A percentile compares a stretch with the other conserved stretches of the same genome.
These are phyloP conservation scores for Onychostruthus taczanowskii DNA, from an alignment of 2,113 vertebrate genomes.

Conservation along the genomic window DNA sequence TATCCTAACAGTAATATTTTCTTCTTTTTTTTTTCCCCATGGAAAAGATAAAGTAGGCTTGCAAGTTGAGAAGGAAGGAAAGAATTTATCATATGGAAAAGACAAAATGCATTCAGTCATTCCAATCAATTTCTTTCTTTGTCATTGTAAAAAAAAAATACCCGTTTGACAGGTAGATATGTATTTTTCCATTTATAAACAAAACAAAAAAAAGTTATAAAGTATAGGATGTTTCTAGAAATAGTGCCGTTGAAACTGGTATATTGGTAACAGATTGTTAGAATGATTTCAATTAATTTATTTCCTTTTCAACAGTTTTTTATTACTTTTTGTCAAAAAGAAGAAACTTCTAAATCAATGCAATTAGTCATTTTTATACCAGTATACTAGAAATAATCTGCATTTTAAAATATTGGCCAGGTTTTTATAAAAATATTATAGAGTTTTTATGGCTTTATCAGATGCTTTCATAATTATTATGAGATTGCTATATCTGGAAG, in stretches of 20 bases:
- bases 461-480: not conserved
- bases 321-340: not conserved
- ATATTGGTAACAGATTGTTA: not conserved
- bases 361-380: not conserved
- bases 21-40: not conserved
- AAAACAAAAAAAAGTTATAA: not conserved
- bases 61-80: not conserved
- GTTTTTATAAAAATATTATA: not conserved
- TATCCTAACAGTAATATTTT: not conserved
- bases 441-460: not conserved
- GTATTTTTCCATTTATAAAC: not conserved
- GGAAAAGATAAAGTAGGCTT: not conserved
- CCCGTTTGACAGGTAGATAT: not conserved
- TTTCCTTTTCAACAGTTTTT: not conserved
- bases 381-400: not conserved
- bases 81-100: not conserved
- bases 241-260: not conserved
- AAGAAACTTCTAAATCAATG: not conserved
- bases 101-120: accelerated
- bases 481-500: not conserved
- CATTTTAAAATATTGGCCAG: not conserved
- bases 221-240: not conserved
- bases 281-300: not conserved
- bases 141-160: not conserved
- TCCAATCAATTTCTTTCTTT: not conserved